phyloP scores from a whole-genome alignment of 2,797 vertebrate genomes.

The Sebastes vulpes region DNA sequence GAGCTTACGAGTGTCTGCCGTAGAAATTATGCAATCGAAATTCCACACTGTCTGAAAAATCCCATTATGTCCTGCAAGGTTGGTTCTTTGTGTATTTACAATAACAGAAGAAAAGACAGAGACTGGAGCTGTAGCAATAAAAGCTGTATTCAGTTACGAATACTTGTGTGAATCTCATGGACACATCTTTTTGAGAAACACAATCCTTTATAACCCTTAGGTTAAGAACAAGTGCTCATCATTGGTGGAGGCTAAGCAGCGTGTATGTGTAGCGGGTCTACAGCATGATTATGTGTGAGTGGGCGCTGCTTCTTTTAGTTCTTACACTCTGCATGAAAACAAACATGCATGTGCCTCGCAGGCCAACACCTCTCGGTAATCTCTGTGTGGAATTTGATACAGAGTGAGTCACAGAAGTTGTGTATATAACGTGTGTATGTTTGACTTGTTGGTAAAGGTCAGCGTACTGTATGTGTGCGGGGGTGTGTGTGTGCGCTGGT shows the following conservation, averaged over 20 bases:
- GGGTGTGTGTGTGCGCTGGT: no score
- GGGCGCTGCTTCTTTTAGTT: not conserved
- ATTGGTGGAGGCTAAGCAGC: not conserved
- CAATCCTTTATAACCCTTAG: not conserved
- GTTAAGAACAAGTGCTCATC: not conserved
- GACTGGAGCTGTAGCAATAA: not conserved
- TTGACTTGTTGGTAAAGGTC: not conserved
- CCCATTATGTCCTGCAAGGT: not conserved
- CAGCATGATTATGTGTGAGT: not conserved
- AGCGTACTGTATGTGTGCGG: no score
- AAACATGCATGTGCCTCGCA: slow-evolving; percentile 9
- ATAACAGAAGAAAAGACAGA: not conserved
- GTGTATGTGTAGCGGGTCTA: not conserved
- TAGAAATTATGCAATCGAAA: not conserved
- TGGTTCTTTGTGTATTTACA: not conserved
- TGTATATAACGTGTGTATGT: not conserved
- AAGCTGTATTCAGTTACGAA: not conserved
- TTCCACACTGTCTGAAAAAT: not conserved
- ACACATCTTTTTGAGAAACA: not conserved
- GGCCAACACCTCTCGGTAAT: not conserved
- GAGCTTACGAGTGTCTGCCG: not conserved
- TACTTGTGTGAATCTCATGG: not conserved
- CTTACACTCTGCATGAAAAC: not conserved
- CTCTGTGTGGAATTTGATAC: not conserved
- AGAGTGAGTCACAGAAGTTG: slow-evolving; percentile 16